A percentile compares a stretch with the other conserved stretches of the same genome.
phyloP scores from a whole-genome alignment of 1,140 invertebrate genomes.

The Dufourea novaeangliae region DNA sequence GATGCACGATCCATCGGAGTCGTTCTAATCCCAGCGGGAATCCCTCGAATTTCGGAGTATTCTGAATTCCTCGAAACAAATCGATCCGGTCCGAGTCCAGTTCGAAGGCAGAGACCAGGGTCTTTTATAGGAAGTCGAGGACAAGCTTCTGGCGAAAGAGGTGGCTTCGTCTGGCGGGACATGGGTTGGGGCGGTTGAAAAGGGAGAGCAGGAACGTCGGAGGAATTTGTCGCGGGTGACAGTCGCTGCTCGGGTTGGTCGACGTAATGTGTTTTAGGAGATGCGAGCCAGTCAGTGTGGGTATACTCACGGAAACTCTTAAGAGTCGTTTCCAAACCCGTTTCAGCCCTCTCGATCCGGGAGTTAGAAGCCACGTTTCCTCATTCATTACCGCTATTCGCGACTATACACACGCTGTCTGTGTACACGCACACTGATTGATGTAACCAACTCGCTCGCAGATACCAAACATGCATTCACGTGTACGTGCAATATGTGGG shows the following conservation, averaged over 20 bases:
- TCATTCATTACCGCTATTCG: slow-evolving; percentile 49
- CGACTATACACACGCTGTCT: background rate
- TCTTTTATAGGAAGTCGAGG: slow-evolving; percentile 6
- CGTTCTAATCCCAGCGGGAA: too few relatives aligned
- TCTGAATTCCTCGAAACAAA: background rate
- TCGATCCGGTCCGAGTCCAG: background rate
- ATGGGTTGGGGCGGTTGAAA: background rate
- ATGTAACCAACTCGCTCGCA: too few relatives aligned
- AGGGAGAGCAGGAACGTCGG: slow-evolving; percentile 26
- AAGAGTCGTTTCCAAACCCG: background rate
- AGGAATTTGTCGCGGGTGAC: slow-evolving; percentile 60
- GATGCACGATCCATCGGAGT: too few relatives aligned
- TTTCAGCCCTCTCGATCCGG: slow-evolving; percentile 6
- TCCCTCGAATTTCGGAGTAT: too few relatives aligned
- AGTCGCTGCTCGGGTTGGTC: slow-evolving; percentile 31
- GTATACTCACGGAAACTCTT: background rate
- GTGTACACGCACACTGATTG: background rate
- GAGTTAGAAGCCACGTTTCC: slow-evolving; percentile 33
- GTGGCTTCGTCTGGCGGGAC: background rate
- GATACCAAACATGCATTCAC: background rate
- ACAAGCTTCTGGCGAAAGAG: background rate
- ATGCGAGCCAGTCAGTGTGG: slow-evolving; percentile 33
- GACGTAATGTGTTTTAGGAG: slow-evolving; percentile 55
- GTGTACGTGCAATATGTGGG: slow-evolving; percentile 28
- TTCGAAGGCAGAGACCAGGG: background rate